Evolutionary conservation across 30 jellyfish, hydroid and myxozoan species (phyloP).

Genomic region (Aurelia coerulea): DNA sequence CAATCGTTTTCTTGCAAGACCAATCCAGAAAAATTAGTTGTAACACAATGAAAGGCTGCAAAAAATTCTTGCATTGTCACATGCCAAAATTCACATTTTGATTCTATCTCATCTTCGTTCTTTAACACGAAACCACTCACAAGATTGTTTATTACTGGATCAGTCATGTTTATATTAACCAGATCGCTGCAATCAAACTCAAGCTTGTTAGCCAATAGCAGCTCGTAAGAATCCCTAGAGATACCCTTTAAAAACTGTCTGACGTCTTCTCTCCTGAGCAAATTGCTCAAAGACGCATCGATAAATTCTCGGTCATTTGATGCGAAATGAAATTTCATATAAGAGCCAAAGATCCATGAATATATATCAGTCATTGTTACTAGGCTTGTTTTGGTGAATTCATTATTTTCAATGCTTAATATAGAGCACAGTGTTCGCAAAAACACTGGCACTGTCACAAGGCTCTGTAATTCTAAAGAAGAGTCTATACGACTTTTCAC

Average conservation of each 20-base stretch:
- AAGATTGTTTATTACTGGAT: background rate
- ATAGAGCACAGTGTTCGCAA: background rate
- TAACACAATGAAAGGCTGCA: slow-evolving; percentile 3
- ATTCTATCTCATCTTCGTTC: background rate
- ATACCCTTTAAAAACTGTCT: background rate
- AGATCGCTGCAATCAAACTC: background rate
- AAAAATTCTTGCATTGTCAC: background rate
- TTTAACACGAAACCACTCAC: background rate
- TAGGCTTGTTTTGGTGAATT: background rate
- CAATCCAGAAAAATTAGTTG: background rate
- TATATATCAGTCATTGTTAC: background rate
- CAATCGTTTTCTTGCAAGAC: background rate
- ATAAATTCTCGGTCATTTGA: background rate
- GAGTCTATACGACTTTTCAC: background rate
- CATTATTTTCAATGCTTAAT: background rate
- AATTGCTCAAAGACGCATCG: background rate
- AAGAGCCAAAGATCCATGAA: background rate
- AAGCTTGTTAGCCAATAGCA: background rate
- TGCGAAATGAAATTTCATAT: background rate
- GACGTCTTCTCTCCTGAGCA: background rate
- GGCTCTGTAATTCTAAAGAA: background rate
- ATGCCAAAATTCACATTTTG: background rate
- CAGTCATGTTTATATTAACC: background rate
- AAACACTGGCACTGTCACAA: background rate
- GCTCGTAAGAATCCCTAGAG: background rate